A percentile compares a stretch with the other conserved stretches of the same genome.
These are phyloP conservation scores for Scatophagus argus DNA, from an alignment of 2,113 vertebrate genomes.

Conservation along the genomic window DNA sequence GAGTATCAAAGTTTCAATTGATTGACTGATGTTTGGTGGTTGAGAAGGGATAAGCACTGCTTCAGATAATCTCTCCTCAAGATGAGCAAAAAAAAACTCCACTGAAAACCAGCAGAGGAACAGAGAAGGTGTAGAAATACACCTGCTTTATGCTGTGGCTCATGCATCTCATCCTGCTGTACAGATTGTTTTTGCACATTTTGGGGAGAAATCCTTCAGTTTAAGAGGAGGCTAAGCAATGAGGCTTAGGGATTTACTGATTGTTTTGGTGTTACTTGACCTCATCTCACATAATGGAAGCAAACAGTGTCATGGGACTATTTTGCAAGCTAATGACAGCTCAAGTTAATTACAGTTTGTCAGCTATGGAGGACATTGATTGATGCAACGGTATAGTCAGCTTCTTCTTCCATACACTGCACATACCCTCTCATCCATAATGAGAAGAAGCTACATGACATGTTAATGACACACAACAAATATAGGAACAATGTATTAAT, in stretches of 20 bases:
- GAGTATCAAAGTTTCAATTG: no score
- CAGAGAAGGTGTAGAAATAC: constrained; percentile 24
- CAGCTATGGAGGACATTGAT: constrained; percentile 8
- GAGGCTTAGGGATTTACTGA: constrained; percentile 46
- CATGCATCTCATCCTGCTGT: constrained; percentile 14
- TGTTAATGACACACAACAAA: background rate
- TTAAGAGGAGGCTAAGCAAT: constrained; percentile 30
- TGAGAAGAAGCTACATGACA: background rate
- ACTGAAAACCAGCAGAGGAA: constrained; percentile 67
- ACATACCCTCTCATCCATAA: no score
- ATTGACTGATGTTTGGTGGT: constrained; percentile 62
- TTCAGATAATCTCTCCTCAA: constrained; percentile 66
- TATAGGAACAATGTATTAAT: background rate
- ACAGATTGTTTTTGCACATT: constrained; percentile 66
- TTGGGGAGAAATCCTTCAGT: constrained; percentile 85
- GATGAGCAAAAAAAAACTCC: constrained; percentile 25
- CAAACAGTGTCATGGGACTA: constrained; percentile 17
- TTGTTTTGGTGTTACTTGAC: constrained; percentile 52
- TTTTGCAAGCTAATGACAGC: constrained; percentile 54
- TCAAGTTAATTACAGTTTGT: constrained; percentile 47
- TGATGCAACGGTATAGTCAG: constrained; percentile 5
- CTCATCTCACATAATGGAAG: constrained; percentile 28
- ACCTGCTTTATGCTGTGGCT: background rate
- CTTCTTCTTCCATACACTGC: no score
- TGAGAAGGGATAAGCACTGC: constrained; percentile 48